These are phyloP conservation scores for Pristionchus mayeri DNA, from an alignment of 2,888 invertebrate species.

Conservation along the genomic window DNA sequence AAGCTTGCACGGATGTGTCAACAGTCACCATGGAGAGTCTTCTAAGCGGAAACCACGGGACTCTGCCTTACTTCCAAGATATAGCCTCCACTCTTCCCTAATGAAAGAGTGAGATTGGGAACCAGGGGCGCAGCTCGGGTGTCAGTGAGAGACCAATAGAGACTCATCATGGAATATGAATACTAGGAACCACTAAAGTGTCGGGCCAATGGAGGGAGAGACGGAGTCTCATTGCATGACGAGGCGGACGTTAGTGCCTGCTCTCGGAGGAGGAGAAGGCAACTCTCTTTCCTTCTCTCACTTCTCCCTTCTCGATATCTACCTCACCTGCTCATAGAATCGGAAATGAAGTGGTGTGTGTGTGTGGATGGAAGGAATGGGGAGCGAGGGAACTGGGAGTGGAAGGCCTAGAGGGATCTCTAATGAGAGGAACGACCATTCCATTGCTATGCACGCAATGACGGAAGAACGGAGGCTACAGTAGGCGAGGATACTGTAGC, in stretches of 20 bases:
- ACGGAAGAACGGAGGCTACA: no score
- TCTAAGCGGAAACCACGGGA: no score
- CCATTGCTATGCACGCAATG: neutral
- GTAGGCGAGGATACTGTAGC: slow-evolving; percentile 45
- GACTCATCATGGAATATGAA: neutral
- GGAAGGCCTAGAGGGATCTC: neutral
- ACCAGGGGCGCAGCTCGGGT: no score
- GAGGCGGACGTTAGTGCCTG: slow-evolving; percentile 21
- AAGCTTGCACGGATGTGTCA: no score
- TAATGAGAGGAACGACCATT: slow-evolving; percentile 15
- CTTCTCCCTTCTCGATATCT: slow-evolving; percentile 31
- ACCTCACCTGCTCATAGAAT: slow-evolving; percentile 3
- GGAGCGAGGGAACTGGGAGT: slow-evolving; percentile 1
- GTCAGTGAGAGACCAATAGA: no score
- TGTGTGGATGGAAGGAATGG: neutral
- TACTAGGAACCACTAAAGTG: neutral
- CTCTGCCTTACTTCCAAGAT: no score
- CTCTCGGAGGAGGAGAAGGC: neutral
- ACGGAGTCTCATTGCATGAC: slow-evolving; percentile 1
- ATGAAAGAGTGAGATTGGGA: no score
- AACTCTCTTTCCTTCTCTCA: neutral
- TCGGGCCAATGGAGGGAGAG: neutral
- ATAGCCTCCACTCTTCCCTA: no score
- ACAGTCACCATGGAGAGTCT: no score
- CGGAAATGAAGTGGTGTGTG: neutral